Base-by-base conservation (phyloP, 2,797 vertebrate species). In the Peromyscus aztecus region DNA sequence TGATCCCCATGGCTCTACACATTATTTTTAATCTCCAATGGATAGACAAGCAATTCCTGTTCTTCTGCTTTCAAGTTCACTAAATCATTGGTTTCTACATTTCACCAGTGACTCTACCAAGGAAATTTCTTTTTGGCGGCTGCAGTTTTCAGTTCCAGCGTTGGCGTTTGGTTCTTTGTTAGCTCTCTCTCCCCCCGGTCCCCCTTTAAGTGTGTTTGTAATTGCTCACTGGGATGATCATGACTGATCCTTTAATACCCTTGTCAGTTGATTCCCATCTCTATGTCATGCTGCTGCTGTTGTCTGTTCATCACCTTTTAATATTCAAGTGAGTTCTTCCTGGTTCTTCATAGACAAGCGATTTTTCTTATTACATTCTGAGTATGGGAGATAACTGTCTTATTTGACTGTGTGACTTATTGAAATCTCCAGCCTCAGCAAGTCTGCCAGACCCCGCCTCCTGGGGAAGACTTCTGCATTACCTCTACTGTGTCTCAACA, bases 311-410 rank as follows among this genome's bases (percentile, higher is more conserved):
- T 12, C 65, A 4, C 46, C 73, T 94, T 83, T 91, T 69, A 89
- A 73, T 34, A 61, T 73, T 87, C 77, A 88, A 88, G 31, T 43
- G 40, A 95, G 34, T 29, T 86, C 95, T 89, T 69, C 63, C 49
- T 83, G 46, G 67, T 78, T 91, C 43, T 75, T 81, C 19, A 29
- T 57, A 78, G 12, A 97, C 29, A 75, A 0, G 23, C 24, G 43
- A 27, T 43, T 75, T 89, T 80, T 92, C 34, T 86, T 65, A 46
- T 6, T 76, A 12, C 34, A 78, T 69, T 90, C 84, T 86, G 55
- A 27, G 76, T 29, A 43, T n/a, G 13, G 23, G 34, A 43, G 13
- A 19, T 57, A 67, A 21, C 57, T 95, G 65, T 49, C 16, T 65
- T 37, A 82, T n/a, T 29, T 90, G 78, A 80, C 55, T 94, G 12